phyloP scores from a whole-genome alignment of 1,140 invertebrate species.

The Musca domestica region DNA sequence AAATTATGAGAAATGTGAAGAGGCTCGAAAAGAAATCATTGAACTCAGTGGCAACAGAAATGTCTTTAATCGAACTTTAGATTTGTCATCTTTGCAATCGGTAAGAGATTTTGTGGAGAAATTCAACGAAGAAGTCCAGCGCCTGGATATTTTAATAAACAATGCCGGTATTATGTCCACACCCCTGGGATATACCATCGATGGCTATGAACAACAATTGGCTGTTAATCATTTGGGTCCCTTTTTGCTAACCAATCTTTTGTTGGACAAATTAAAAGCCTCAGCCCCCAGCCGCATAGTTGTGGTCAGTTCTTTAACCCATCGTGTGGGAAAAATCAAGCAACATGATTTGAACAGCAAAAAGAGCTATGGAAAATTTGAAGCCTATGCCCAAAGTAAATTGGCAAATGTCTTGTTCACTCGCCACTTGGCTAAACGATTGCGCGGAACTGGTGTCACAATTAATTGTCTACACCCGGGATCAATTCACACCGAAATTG shows the following conservation, averaged over 20 bases:
- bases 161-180: constrained; percentile 83
- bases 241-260: constrained; percentile 82
- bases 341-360: constrained; percentile 71
- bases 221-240: constrained; percentile 81
- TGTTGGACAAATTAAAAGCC: constrained; percentile 73
- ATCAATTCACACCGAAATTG: constrained; percentile 73
- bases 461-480: constrained; percentile 86
- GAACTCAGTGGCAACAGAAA: constrained; percentile 70
- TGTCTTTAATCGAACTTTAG: constrained; percentile 73
- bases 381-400: constrained; percentile 81
- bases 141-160: constrained; percentile 79
- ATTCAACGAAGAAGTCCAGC: constrained; percentile 63
- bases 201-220: constrained; percentile 82
- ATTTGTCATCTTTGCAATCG: constrained; percentile 73
- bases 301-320: constrained; percentile 70
- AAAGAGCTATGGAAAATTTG: constrained; percentile 62
- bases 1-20: constrained; percentile 65
- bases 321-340: constrained; percentile 67
- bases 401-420: constrained; percentile 81
- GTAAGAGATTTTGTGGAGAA: constrained; percentile 68
- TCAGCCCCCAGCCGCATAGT: constrained; percentile 70
- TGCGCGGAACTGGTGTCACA: constrained; percentile 73
- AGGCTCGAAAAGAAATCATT: constrained; percentile 76
- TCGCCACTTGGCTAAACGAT: constrained; percentile 67
- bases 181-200: constrained; percentile 64